Evolutionary conservation across 1,140 invertebrate species (phyloP), one percentile per base, ranked within the genome.

Genomic region (Hormaphis cornu): DNA sequence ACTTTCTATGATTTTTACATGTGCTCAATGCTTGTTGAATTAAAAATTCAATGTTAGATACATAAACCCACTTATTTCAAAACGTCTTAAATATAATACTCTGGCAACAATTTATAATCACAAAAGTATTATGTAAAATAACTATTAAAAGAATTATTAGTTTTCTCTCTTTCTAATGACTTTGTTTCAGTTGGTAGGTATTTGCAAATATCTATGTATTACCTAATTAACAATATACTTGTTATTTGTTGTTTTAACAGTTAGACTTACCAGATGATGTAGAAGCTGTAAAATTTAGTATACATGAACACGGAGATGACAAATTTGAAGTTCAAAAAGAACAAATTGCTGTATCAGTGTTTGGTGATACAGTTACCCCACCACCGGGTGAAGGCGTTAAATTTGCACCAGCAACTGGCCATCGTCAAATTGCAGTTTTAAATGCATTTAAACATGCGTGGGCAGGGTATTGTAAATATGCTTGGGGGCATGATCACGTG

Each of bases 401-500:
- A 66, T 80, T 83, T 74, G 72, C 75, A 85, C 89, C 88, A 1
- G 87, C 90, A 10, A 82, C 83, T 71, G 95, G 92, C 78, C 80
- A 85, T 22, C 81, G 87, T 16, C 93, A 96, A 78, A 79, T 81
- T 74, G 89, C 89, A 9, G 86, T 98, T 18, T 86, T 94, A 1
- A 83, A 85, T 24, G 93, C 92, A 20, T 93, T 96, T 74, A 85
- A 84, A 74, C 91, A 95, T 80, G 93, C 95, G 0, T 98, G 95
- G 94, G 83, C 81, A 70, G 92, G 90, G 0, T 97, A 97, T 76
- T 90, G 88, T 76, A 84, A 87, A 71, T 92, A 86, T 80, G 93
- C 94, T 5, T 97, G 93, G 93, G 94, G 94, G 7, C 89, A 94
- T 75, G 95, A 98, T 78, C 90, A 95, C 75, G 80, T 97, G 4